Base-by-base conservation (phyloP, 1,140 invertebrate species). In the Akabosia matsudoensis region DNA sequence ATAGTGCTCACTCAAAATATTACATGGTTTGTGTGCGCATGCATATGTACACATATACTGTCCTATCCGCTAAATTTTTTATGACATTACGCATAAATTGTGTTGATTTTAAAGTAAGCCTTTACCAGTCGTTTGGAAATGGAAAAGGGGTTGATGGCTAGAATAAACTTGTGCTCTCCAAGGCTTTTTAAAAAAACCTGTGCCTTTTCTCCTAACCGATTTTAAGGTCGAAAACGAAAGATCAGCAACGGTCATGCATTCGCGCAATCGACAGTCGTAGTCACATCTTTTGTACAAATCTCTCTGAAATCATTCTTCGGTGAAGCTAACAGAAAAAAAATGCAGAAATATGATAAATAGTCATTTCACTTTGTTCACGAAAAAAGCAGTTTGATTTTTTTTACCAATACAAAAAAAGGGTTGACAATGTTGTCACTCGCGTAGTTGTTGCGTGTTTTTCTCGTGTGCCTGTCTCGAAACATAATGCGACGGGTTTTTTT, bases 261-360 rank as follows among this genome's bases (percentile, higher is more conserved):
- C n/a, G 31, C 28, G 61, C 61, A 24, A 30, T 67, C 61, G 26
- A 67, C 61, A 67, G 31, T 67, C 61, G 26, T 13, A 22, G 54
- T 61, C 54, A 24, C 54, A 61, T 61, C 54, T 61, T 24, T 14
- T 22, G n/a, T n/a, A 51, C 45, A 51, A 10, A 24, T n/a, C 54
- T 14, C 14, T 14, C 24, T 61, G 18, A 45, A 45, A 45, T 18
- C 37, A 45, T 10, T 45, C 37, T 33, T 33, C 28, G 33, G 13
- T 2, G 1, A n/a, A 31, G 33, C 22, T 45, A 45, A 45, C 37
- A 45, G 72, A 33, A 56, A 80, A 80, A 80, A 80, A 80, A 80
- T 80, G 79, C 79, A 80, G 79, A 80, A 79, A 80, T 80, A 80
- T 80, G 79, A 80, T 80, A 80, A 80, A 80, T 80, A 80, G 79